Percentiles rank a stretch among this genome's conserved stretches.
Conservation (phyloP, 2,113 vertebrate genomes). For the Proteles cristata region DNA sequence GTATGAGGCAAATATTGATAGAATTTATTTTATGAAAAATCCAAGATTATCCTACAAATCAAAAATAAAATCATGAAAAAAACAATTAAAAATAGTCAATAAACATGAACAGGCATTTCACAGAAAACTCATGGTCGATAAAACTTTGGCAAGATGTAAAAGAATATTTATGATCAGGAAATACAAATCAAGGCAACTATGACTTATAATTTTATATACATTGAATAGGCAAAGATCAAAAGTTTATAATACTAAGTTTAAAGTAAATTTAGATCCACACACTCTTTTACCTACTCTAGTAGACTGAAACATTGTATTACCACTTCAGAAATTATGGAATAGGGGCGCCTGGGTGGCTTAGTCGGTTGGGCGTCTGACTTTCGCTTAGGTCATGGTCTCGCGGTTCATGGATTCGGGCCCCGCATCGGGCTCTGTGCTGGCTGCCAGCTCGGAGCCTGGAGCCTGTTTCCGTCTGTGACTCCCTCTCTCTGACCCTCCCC, state of each 20-base stretch:
- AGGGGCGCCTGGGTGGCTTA: background rate
- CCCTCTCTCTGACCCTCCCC: too few species aligned
- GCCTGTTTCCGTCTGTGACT: too few species aligned
- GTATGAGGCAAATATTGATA: background rate
- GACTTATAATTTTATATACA: background rate
- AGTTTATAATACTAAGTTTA: background rate
- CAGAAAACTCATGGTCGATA: background rate
- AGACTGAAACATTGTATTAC: background rate
- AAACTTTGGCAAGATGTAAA: background rate
- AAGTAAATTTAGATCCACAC: background rate
- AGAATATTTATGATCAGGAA: background rate
- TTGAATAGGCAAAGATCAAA: background rate
- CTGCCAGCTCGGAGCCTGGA: too few species aligned
- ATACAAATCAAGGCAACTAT: background rate
- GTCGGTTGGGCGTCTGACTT: too few species aligned
- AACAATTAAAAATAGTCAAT: constrained; percentile 32
- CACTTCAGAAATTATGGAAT: background rate
- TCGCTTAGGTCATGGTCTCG: too few species aligned
- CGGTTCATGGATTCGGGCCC: too few species aligned
- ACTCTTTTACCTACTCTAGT: background rate
- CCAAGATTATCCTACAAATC: background rate
- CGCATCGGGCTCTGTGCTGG: too few species aligned
- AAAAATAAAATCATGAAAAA: constrained; percentile 2
- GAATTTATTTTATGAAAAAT: constrained; percentile 40
- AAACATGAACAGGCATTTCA: constrained; percentile 16